Evolutionary conservation across 2,113 vertebrate genomes (phyloP).

Genomic region (Ceratotherium simum): DNA sequence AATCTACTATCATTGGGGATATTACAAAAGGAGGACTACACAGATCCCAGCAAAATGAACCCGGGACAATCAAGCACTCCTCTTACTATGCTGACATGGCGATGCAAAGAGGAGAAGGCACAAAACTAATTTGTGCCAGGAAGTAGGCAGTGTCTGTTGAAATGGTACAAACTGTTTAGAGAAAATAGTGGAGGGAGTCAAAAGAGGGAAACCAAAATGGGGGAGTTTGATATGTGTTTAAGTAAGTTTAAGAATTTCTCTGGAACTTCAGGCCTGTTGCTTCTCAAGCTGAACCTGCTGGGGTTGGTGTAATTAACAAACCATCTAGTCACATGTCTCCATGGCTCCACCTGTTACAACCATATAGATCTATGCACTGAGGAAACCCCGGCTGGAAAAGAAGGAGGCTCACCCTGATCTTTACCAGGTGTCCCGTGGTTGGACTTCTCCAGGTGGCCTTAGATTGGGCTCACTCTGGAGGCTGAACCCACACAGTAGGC

Average conservation of each 20-base stretch:
- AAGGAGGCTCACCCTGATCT: background rate
- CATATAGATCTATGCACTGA: background rate
- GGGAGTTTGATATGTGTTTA: background rate
- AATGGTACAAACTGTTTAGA: background rate
- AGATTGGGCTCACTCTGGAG: background rate
- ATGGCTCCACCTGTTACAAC: background rate
- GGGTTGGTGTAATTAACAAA: background rate
- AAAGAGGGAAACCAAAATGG: background rate
- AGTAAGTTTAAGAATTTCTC: conserved; percentile 6
- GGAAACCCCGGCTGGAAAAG: background rate
- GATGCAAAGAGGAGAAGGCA: background rate
- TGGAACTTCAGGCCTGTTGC: background rate
- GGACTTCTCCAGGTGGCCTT: background rate
- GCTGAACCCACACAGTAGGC: background rate
- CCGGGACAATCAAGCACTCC: background rate
- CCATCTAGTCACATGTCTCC: too few species aligned
- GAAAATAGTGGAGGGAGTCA: background rate
- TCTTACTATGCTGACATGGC: background rate
- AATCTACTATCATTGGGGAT: background rate
- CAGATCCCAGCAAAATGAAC: background rate
- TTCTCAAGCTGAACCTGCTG: background rate
- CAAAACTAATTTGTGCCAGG: background rate
- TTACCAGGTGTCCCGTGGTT: background rate
- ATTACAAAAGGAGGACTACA: background rate
- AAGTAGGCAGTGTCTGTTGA: background rate